Base-by-base conservation (phyloP, 2,888 invertebrate genomes). In the Agrochola litura region DNA sequence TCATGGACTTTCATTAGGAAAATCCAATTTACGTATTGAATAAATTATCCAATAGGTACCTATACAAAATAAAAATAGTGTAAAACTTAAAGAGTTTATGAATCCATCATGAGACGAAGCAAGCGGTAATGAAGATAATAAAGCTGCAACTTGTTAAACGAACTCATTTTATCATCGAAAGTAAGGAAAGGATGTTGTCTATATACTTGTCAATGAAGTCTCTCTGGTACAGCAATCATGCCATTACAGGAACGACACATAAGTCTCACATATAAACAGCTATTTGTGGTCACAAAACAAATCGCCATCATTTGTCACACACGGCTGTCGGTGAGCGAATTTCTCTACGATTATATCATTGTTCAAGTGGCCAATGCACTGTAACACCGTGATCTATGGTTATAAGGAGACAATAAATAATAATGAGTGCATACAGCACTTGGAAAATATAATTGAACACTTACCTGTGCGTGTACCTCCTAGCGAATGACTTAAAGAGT, bases 261-360 rank as follows among this genome's bases (percentile, higher is more conserved):
- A 82, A 83, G 83, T 83, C 82, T 78, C 84, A 76, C 83, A 78
- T 82, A 81, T 87, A 84, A 83, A 79, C 81, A 82, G 83, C 86
- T 86, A 89, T 91, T 89, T 91, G 88, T 88, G 88, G 90, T 81
- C 88, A 89, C 89, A 88, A 90, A 91, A 90, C 91, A 92, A 92
- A 94, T 93, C 88, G 82, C 89, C 86, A 86, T 89, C 90, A 91
- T 94, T 92, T 93, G 91, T 93, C 89, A 92, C 90, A 91, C 89
- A 87, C 84, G 90, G 89, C 89, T 86, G 86, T 89, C 83, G 87
- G 89, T 88, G 84, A 89, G 86, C 88, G 85, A 90, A 90, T 94
- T 94, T 94, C 93, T 89, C 92, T 88, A 84, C 89, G 86, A 77
- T 79, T 83, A 85, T 86, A 82, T 81, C 76, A 76, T 80, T 86